phyloP scores from a whole-genome alignment of 2,888 invertebrate genomes.

The Dione vanillae region DNA sequence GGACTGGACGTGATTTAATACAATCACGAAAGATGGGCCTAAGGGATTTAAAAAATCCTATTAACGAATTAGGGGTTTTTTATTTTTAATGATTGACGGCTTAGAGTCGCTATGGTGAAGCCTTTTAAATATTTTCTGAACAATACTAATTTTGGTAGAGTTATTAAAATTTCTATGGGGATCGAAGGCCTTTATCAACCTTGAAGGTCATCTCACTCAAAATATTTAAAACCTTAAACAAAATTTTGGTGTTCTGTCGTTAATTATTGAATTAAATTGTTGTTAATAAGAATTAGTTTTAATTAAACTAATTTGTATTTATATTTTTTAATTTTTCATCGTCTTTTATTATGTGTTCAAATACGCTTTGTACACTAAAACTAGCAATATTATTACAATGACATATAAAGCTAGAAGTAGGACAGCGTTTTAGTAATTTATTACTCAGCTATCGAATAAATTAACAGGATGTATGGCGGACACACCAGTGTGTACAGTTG shows the following conservation, averaged over 20 bases:
- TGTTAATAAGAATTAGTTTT: no score
- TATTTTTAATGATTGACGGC: constrained; percentile 18
- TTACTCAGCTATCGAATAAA: constrained; percentile 20
- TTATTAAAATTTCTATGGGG: background rate
- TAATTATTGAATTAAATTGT: no score
- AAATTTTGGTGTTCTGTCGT: no score
- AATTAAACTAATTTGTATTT: no score
- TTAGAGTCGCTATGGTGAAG: background rate
- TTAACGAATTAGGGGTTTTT: constrained; percentile 34
- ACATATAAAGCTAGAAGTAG: constrained; percentile 7
- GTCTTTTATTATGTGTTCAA: no score
- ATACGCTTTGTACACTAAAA: background rate
- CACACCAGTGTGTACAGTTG: constrained; percentile 32
- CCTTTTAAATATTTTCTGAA: background rate
- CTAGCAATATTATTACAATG: constrained; percentile 1
- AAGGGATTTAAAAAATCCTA: constrained; percentile 37
- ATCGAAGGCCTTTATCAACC: no score
- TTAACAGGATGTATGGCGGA: constrained; percentile 27
- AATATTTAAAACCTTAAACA: no score
- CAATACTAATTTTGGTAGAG: background rate
- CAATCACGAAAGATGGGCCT: constrained; percentile 54
- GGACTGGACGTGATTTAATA: constrained; percentile 56
- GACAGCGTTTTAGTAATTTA: constrained; percentile 18
- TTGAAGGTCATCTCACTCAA: no score
- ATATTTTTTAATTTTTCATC: no score